Evolutionary conservation across 2,888 invertebrate species (phyloP).

Genomic region (Drosophila nr. perissopoda): DNA sequence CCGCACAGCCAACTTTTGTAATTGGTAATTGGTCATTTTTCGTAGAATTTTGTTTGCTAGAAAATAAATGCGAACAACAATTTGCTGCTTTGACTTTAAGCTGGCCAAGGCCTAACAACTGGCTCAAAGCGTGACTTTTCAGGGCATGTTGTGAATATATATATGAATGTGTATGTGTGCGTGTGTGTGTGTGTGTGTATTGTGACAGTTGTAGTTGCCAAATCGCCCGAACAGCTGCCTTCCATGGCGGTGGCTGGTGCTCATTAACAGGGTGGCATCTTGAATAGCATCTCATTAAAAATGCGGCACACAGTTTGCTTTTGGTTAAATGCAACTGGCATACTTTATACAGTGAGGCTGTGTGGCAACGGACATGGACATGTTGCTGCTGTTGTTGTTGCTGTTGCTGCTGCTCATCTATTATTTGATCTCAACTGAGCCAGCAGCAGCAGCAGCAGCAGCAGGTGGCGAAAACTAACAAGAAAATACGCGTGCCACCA

Average conservation of each 20-base stretch:
- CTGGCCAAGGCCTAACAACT: conserved; percentile 32
- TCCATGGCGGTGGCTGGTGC: conserved; percentile 32
- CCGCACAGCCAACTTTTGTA: background rate
- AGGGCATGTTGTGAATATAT: conserved; percentile 15
- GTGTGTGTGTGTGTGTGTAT: background rate
- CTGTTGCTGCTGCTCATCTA: conserved; percentile 39
- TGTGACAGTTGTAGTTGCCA: conserved; percentile 27
- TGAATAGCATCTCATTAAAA: conserved; percentile 73
- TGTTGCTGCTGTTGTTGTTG: background rate
- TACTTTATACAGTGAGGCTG: conserved; percentile 3
- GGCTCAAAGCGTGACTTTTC: conserved; percentile 20
- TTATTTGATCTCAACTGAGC: conserved; percentile 50
- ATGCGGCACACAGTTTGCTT: conserved; percentile 45
- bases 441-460: conserved; percentile 23
- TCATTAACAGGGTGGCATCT: conserved; percentile 63
- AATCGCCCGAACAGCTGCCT: conserved; percentile 12
- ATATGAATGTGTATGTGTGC: background rate
- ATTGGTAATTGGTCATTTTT: conserved; percentile 2
- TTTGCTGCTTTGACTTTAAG: conserved; percentile 4
- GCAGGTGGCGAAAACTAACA: conserved; percentile 67
- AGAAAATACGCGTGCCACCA: conserved; percentile 48
- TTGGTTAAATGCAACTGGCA: conserved; percentile 37
- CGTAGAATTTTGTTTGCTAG: background rate
- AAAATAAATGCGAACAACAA: background rate
- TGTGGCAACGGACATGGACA: conserved; percentile 1